Percentiles rank a stretch among this genome's conserved stretches.
Conservation (phyloP, 2,888 invertebrate genomes). For the Drosophila bunnanda region DNA sequence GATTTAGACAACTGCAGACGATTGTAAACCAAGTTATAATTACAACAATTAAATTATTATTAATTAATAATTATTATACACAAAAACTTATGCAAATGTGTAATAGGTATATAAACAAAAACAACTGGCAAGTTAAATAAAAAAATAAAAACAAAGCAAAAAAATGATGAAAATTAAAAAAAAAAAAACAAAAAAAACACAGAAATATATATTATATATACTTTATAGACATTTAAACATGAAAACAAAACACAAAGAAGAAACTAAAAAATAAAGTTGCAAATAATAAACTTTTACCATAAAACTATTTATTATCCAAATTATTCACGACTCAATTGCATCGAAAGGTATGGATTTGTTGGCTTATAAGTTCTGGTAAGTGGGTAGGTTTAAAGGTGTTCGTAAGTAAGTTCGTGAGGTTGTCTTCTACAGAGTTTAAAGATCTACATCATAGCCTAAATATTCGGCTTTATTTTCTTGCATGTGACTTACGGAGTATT, state of each 20-base stretch:
- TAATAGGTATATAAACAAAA: slow-evolving; percentile 49
- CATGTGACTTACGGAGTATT: too few relatives aligned
- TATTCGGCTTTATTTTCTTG: too few relatives aligned
- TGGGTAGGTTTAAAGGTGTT: not conserved
- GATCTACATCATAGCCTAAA: too few relatives aligned
- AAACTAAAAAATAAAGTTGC: slow-evolving; percentile 80
- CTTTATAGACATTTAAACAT: slow-evolving; percentile 79
- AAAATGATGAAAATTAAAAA: slow-evolving; percentile 41
- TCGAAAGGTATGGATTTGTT: not conserved
- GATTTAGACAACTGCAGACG: slow-evolving; percentile 25
- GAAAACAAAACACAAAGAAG: slow-evolving; percentile 68
- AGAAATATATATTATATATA: slow-evolving; percentile 80
- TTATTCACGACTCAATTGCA: slow-evolving; percentile 1
- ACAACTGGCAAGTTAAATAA: slow-evolving; percentile 66
- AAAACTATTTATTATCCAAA: slow-evolving; percentile 48
- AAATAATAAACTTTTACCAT: slow-evolving; percentile 80
- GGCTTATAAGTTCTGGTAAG: too few relatives aligned
- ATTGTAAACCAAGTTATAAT: slow-evolving; percentile 76
- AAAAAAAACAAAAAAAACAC: slow-evolving; percentile 63
- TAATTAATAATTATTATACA: slow-evolving; percentile 79
- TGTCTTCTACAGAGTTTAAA: too few relatives aligned
- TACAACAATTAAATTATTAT: slow-evolving; percentile 78
- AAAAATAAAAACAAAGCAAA: slow-evolving; percentile 37
- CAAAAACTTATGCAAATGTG: slow-evolving; percentile 69
- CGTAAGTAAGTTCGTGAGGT: too few relatives aligned